Percentiles rank a stretch among this genome's conserved stretches.
phyloP scores from a whole-genome alignment of 2,888 invertebrate genomes.

The Coecobrya sp. region DNA sequence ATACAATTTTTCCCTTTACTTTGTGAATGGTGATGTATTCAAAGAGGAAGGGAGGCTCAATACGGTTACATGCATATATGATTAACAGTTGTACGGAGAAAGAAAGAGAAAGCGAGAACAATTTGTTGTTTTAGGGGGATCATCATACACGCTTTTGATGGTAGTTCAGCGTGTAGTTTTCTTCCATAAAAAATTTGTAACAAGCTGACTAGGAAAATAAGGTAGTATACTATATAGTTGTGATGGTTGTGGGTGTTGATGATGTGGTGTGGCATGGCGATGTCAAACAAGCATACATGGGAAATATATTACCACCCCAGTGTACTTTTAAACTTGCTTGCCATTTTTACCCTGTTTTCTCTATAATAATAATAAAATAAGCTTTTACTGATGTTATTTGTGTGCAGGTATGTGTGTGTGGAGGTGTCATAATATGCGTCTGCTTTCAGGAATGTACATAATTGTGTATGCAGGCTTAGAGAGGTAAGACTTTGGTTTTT shows the following conservation, averaged over 20 bases:
- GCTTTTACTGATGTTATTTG: neutral
- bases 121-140: conserved; percentile 17
- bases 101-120: neutral
- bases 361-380: neutral
- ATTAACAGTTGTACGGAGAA: conserved; percentile 2
- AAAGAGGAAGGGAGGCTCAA: neutral
- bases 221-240: neutral
- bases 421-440: no score
- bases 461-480: neutral
- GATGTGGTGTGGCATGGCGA: neutral
- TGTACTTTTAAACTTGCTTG: neutral
- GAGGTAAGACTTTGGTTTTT: neutral
- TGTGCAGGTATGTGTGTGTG: neutral
- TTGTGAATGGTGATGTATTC: neutral
- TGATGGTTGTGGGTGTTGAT: neutral
- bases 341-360: neutral
- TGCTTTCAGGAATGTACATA: neutral
- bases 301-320: neutral
- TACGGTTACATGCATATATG: conserved; percentile 37
- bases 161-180: neutral
- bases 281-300: neutral
- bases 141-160: neutral
- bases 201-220: neutral
- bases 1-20: conserved; percentile 2
- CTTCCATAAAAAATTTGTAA: neutral